These are phyloP conservation scores for Ruditapes philippinarum DNA, from an alignment of 1,140 invertebrate genomes.

Conservation along the genomic window DNA sequence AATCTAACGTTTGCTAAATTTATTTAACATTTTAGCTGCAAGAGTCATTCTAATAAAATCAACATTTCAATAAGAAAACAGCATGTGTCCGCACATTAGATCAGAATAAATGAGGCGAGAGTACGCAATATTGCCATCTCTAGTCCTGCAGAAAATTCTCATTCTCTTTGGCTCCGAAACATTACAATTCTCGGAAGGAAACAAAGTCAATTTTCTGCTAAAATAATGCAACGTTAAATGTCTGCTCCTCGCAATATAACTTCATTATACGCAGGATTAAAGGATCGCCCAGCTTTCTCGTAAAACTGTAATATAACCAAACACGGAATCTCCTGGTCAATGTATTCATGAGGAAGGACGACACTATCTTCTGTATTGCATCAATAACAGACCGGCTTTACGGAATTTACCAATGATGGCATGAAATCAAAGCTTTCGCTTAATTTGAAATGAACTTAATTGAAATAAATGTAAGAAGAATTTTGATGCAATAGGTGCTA, in stretches of 20 bases:
- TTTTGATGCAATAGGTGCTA: not conserved
- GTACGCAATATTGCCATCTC: slow-evolving; percentile 10
- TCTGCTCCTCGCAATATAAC: slow-evolving; percentile 48
- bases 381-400: slow-evolving; percentile 35
- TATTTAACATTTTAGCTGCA: not conserved
- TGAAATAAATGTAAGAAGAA: slow-evolving; percentile 58
- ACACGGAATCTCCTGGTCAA: slow-evolving; percentile 40
- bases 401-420: slow-evolving; percentile 38
- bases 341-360: slow-evolving; percentile 39
- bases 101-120: slow-evolving; percentile 25
- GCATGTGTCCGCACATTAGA: slow-evolving; percentile 18
- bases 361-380: not conserved
- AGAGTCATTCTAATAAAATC: not conserved
- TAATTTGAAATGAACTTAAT: slow-evolving; percentile 51
- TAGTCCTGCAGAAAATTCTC: not conserved
- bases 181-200: slow-evolving; percentile 56
- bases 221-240: slow-evolving; percentile 59
- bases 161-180: not conserved
- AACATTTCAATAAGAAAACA: not conserved
- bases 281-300: slow-evolving; percentile 4
- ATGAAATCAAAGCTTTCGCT: slow-evolving; percentile 12
- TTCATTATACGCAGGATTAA: slow-evolving; percentile 66
- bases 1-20: too few species aligned
- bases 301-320: slow-evolving; percentile 53
- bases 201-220: slow-evolving; percentile 59